Percentiles rank a stretch among this genome's conserved stretches.
Evolutionary conservation across 2,113 vertebrate species (phyloP).

Genomic region (Cyanocitta stelleri): DNA sequence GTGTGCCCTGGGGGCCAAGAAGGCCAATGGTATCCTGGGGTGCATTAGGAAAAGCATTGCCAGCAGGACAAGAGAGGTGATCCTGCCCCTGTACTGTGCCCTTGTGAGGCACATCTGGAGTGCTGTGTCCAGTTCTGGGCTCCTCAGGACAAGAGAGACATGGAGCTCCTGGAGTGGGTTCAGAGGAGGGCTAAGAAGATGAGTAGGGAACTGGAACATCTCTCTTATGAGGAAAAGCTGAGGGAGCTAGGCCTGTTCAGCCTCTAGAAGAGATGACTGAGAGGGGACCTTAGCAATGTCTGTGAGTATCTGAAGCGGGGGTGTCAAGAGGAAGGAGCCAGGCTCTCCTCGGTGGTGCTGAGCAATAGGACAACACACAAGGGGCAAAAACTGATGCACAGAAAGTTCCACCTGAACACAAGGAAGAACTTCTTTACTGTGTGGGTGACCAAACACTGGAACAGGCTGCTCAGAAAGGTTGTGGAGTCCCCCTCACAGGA

Average conservation of each 20-base stretch:
- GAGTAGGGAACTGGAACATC: not conserved
- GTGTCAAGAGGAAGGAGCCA: not conserved
- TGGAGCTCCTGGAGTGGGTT: not conserved
- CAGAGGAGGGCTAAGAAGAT: not conserved
- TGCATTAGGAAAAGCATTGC: not conserved
- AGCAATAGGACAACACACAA: not conserved
- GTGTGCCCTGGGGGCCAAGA: not conserved
- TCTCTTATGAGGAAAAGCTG: not conserved
- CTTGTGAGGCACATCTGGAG: not conserved
- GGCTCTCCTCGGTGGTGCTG: not conserved
- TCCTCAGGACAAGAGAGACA: not conserved
- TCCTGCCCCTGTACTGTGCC: not conserved
- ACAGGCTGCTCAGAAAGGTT: not conserved
- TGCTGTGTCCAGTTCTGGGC: not conserved
- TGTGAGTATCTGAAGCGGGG: not conserved
- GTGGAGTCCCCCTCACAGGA: not conserved
- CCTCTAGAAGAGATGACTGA: rapidly evolving
- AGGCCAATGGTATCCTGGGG: not conserved
- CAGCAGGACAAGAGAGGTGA: rapidly evolving
- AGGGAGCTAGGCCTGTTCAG: not conserved
- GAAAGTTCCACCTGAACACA: not conserved
- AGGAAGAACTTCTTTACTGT: not conserved
- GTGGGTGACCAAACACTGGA: not conserved
- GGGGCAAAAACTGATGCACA: not conserved
- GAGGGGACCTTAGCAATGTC: not conserved